Percentiles rank a stretch among this genome's conserved stretches.
Conservation (phyloP, 2,113 vertebrate species). For the Puffinus mauretanicus region DNA sequence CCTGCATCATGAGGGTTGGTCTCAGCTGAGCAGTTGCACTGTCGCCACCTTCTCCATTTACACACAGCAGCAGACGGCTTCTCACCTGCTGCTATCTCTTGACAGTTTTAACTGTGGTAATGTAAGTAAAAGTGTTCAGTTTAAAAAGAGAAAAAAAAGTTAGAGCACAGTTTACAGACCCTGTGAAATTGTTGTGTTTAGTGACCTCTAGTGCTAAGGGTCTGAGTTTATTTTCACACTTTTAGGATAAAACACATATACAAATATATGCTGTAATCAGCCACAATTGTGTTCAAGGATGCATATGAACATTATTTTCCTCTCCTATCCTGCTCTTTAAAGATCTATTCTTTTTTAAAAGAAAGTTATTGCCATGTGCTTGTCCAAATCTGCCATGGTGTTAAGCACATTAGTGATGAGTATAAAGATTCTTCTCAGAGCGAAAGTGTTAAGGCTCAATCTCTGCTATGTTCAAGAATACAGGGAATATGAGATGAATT, state of each 20-base stretch:
- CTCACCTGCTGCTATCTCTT: not conserved
- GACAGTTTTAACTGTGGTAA: not conserved
- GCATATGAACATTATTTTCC: not conserved
- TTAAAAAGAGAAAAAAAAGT: not conserved
- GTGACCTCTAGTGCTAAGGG: conserved; percentile 25
- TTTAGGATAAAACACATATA: not conserved
- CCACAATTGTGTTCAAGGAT: not conserved
- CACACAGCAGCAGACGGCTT: not conserved
- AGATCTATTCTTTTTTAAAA: not conserved
- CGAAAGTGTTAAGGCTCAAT: not conserved
- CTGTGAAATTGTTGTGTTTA: not conserved
- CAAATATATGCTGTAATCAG: not conserved
- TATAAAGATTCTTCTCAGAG: not conserved
- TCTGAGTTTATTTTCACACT: not conserved
- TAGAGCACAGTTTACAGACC: not conserved
- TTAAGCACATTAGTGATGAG: not conserved
- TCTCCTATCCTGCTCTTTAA: not conserved
- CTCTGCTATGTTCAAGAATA: not conserved
- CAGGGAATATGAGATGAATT: not conserved
- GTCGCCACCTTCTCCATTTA: not conserved
- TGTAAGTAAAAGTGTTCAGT: not conserved
- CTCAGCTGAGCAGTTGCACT: not conserved
- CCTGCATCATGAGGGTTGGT: not conserved
- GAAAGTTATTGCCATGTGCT: not conserved
- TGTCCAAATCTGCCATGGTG: not conserved